Conservation (phyloP, 2,888 invertebrate species). For the Chouioia cunea region DNA sequence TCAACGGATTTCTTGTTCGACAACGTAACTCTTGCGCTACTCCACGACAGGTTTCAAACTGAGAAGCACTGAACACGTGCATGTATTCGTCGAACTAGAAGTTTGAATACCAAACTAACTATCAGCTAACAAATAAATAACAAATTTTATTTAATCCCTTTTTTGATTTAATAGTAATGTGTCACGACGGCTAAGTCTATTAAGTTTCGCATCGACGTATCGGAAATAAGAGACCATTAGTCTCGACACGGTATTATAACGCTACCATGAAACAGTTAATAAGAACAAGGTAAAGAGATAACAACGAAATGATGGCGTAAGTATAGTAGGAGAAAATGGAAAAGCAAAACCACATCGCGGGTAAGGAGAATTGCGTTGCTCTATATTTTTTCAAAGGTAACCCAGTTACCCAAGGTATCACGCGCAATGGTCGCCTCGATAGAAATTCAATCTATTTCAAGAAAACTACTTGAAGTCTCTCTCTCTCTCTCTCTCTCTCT, state of each 20-base stretch:
- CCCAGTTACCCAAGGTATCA: slow-evolving; percentile 60
- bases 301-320: not conserved
- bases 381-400: slow-evolving; percentile 60
- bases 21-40: slow-evolving; percentile 1
- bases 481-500: slow-evolving; percentile 46
- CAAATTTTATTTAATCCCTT: no score
- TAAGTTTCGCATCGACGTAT: no score
- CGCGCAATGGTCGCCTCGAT: slow-evolving; percentile 62
- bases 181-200: no score
- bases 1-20: slow-evolving; percentile 32
- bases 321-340: no score
- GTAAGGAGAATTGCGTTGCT: slow-evolving; percentile 53
- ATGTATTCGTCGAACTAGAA: no score
- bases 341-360: not conserved
- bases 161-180: no score
- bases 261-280: not conserved
- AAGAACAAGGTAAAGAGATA: slow-evolving; percentile 24
- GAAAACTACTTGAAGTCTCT: slow-evolving; percentile 50
- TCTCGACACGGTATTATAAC: slow-evolving; percentile 3
- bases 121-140: no score
- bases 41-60: not conserved
- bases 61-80: no score
- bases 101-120: no score
- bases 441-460: slow-evolving; percentile 65
- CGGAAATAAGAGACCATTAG: not conserved